Conservation (phyloP, 2,797 vertebrate species). For the Enteromius viviparus region DNA sequence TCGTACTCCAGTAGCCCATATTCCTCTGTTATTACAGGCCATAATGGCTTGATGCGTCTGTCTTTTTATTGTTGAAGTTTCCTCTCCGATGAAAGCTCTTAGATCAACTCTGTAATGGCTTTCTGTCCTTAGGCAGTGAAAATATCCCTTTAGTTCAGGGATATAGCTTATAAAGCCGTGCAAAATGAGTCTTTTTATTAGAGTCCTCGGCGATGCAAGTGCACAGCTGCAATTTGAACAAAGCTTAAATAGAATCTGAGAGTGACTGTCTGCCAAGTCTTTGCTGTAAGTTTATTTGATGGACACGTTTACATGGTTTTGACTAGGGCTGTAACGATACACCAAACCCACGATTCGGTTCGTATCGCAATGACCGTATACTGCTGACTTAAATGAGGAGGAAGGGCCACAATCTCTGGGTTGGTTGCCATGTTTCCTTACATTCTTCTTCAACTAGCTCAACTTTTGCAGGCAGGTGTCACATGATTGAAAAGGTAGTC, state of each 20-base stretch:
- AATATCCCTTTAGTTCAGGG: slow-evolving; percentile 47
- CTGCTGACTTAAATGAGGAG: no score
- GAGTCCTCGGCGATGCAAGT: neutral
- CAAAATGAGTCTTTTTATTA: neutral
- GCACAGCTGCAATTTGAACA: neutral
- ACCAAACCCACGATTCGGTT: no score
- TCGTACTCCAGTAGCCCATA: slow-evolving; percentile 41
- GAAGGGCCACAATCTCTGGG: no score
- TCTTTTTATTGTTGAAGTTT: slow-evolving; percentile 52
- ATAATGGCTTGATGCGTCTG: slow-evolving; percentile 23
- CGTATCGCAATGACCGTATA: no score
- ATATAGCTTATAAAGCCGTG: slow-evolving; percentile 36
- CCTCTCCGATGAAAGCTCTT: slow-evolving; percentile 37
- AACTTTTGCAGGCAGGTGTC: no score
- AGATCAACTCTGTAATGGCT: slow-evolving; percentile 42
- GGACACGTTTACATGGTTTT: neutral
- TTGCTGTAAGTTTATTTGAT: neutral
- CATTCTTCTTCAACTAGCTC: no score
- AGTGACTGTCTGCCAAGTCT: neutral
- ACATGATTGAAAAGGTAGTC: no score
- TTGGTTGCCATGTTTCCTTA: no score
- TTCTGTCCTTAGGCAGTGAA: slow-evolving; percentile 27
- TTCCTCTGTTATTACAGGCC: slow-evolving; percentile 51
- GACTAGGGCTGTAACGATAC: no score
- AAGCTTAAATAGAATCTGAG: neutral